Evolutionary conservation across 2,113 vertebrate species (phyloP).

Genomic region (Cryptomyrus ogoouensis): DNA sequence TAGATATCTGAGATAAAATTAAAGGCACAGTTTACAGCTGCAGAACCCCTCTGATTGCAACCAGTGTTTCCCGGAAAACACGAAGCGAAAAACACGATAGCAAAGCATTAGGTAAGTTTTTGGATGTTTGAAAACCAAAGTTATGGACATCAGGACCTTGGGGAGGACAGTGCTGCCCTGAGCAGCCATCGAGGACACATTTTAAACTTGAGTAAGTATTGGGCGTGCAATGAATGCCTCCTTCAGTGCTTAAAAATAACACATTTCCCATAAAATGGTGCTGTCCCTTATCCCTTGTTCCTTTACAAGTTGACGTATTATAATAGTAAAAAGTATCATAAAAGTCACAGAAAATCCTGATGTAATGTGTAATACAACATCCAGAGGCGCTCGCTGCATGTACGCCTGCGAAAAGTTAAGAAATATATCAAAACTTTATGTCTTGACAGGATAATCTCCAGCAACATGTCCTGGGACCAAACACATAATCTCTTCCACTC

Average conservation of each 20-base stretch:
- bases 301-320: not conserved
- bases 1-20: not conserved
- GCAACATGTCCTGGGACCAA: not conserved
- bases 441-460: constrained; percentile 1
- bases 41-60: not conserved
- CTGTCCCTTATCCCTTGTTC: not conserved
- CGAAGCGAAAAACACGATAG: not conserved
- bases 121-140: not conserved
- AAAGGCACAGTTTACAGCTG: not conserved
- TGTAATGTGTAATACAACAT: not conserved
- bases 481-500: not conserved
- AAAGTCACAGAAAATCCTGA: not conserved
- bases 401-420: not conserved
- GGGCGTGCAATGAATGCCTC: not conserved
- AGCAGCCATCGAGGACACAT: not conserved
- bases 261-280: not conserved
- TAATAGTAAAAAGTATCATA: not conserved
- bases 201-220: not conserved
- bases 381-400: not conserved
- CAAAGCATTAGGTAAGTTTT: not conserved
- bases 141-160: not conserved
- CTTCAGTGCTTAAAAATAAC: not conserved
- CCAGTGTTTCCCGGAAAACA: not conserved
- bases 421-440: not conserved
- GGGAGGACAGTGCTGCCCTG: not conserved